These are phyloP conservation scores for Channa argus DNA, from an alignment of 2,113 vertebrate species.

Conservation along the genomic window DNA sequence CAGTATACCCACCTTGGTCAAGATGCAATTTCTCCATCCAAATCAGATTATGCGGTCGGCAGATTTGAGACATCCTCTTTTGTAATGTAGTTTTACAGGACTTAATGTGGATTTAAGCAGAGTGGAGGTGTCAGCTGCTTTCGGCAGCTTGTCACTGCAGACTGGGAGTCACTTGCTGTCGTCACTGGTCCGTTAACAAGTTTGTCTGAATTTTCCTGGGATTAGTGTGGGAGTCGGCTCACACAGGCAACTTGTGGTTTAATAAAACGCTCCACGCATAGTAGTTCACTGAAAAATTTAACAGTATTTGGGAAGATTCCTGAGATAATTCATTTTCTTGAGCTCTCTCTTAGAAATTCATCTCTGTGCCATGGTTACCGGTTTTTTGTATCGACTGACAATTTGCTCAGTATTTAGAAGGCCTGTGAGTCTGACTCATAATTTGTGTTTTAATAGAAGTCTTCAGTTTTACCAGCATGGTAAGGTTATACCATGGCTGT, in stretches of 20 bases:
- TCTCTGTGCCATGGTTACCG: background rate
- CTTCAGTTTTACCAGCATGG: conserved; percentile 76
- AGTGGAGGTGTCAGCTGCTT: conserved; percentile 35
- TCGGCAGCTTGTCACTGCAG: conserved; percentile 4
- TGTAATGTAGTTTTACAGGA: conserved; percentile 26
- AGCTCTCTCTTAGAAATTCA: conserved; percentile 7
- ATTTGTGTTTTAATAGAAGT: conserved; percentile 71
- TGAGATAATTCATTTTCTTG: conserved; percentile 33
- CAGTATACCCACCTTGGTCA: conserved; percentile 25
- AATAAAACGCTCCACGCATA: conserved; percentile 36
- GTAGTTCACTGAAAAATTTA: conserved; percentile 28
- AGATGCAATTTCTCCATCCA: conserved; percentile 35
- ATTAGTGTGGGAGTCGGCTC: conserved; percentile 47
- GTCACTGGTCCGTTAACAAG: conserved; percentile 63
- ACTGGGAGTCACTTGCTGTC: conserved; percentile 52
- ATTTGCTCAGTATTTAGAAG: conserved; percentile 54
- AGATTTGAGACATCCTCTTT: conserved; percentile 35
- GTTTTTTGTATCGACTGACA: conserved; percentile 33
- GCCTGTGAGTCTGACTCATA: conserved; percentile 68
- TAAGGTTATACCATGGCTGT: conserved; percentile 79
- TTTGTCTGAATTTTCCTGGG: conserved; percentile 66
- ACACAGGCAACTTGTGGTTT: conserved; percentile 63
- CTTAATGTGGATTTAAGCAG: conserved; percentile 30
- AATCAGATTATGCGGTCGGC: conserved; percentile 31
- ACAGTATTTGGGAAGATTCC: conserved; percentile 46